phyloP scores from a whole-genome alignment of 2,888 invertebrate genomes.

The Drosophila incognita region DNA sequence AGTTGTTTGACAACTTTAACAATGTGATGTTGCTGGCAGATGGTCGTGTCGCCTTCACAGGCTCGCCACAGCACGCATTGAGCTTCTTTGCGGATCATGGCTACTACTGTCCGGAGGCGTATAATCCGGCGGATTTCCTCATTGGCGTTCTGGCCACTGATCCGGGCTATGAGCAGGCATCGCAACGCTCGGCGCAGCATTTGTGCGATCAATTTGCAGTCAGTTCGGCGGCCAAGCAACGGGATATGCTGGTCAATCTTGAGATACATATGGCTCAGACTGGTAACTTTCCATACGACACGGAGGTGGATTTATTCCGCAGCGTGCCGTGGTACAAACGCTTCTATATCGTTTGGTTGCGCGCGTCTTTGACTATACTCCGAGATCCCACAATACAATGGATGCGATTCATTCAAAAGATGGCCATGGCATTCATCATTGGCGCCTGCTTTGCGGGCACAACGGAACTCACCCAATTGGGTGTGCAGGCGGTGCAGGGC shows the following conservation, averaged over 20 bases:
- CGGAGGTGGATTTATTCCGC: conserved; percentile 84
- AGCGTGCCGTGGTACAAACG: conserved; percentile 90
- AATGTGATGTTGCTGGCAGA: conserved; percentile 92
- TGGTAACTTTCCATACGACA: conserved; percentile 85
- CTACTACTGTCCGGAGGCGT: conserved; percentile 91
- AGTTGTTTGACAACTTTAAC: conserved; percentile 93
- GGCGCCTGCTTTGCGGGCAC: conserved; percentile 94
- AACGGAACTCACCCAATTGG: conserved; percentile 90
- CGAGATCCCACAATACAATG: conserved; percentile 93
- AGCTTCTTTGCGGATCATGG: conserved; percentile 91
- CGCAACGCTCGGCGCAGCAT: conserved; percentile 89
- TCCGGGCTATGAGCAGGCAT: conserved; percentile 91
- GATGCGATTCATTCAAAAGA: conserved; percentile 91
- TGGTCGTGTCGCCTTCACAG: conserved; percentile 94
- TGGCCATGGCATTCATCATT: conserved; percentile 91
- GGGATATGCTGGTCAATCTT: conserved; percentile 90
- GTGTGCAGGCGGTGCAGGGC: conserved; percentile 94
- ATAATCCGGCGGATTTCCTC: conserved; percentile 96
- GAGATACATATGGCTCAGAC: conserved; percentile 89
- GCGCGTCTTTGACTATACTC: conserved; percentile 90
- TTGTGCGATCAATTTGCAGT: conserved; percentile 92
- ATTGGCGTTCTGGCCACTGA: conserved; percentile 93
- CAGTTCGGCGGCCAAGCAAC: conserved; percentile 91
- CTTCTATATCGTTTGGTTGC: conserved; percentile 90
- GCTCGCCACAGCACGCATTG: conserved; percentile 88